Evolutionary conservation across 2,113 vertebrate genomes (phyloP), one percentile per base, ranked within the genome.

Genomic region (Vulpes vulpes): DNA sequence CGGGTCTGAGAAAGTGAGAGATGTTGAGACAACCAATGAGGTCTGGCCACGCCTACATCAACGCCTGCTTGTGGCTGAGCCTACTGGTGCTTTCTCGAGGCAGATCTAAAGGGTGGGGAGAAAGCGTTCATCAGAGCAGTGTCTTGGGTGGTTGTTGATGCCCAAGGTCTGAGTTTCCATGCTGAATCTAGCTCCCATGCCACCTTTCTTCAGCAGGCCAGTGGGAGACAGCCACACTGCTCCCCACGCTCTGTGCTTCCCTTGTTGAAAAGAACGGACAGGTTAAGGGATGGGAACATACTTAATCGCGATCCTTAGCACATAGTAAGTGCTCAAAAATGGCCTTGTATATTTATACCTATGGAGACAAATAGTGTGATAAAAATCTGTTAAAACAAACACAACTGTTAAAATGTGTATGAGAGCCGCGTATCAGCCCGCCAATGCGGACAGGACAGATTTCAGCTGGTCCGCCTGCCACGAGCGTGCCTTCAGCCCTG

Each of bases 191-290:
- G 30, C 11, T 43, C 19, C 8, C 0, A 0, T 16, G 38, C 67
- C 32, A 14, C 6, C 30, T 12, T 49, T 89, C 71, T 65, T 79
- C 25, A 7, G 0, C 64, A 51, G 11, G 51, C 15, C 55, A 25
- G 30, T 4, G 59, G 43, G 25, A 86, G 88, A 83, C 38, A 11
- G 3, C 30, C 69, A 1, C 8, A 32, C 9, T 5, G 0, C 25
- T 16, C 43, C 0, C 1, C 2, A n/a, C 14, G 16, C 25, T 23
- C 4, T 3, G 3, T 17, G 35, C 5, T 8, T 17, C 4, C 0
- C 25, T 32, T 35, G 27, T 71, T 38, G 5, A 2, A 35, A 95
- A 87, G 78, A 74, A 76, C 0, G 22, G 78, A 38, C 25, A 32
- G 4, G 11, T 57, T 82, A 11, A 8, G 8, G 32, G n/a, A 25